Evolutionary conservation across 2,888 invertebrate genomes (phyloP).

Genomic region (Watsonalla binaria): DNA sequence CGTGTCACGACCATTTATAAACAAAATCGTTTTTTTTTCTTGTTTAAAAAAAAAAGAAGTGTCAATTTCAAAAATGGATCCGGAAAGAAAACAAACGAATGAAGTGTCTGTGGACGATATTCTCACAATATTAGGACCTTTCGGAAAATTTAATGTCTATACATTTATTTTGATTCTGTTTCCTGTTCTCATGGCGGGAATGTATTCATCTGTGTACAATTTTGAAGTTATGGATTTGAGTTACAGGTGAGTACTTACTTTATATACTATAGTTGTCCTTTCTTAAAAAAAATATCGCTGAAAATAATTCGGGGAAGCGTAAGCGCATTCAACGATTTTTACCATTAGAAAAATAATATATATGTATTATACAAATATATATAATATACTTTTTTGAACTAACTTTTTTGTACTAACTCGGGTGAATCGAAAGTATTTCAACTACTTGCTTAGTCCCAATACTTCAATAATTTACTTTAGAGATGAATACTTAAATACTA

Average conservation of each 20-base stretch:
- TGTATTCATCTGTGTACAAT: conserved; percentile 70
- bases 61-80: conserved; percentile 49
- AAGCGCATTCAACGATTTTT: no score
- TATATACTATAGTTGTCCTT: no score
- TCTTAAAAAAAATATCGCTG: no score
- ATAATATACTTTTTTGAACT: no score
- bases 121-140: conserved; percentile 58
- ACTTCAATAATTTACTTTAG: no score
- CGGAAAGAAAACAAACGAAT: conserved; percentile 50
- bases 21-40: conserved; percentile 8
- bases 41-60: conserved; percentile 8
- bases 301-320: no score
- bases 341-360: no score
- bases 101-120: conserved; percentile 71
- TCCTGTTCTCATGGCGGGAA: conserved; percentile 64
- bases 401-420: no score
- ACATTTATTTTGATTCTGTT: conserved; percentile 60
- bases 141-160: conserved; percentile 59
- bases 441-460: no score
- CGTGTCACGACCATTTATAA: conserved; percentile 23
- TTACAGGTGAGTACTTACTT: conserved; percentile 49
- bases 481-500: no score
- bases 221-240: conserved; percentile 69
- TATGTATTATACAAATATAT: no score
- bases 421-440: no score